A percentile compares a stretch with the other conserved stretches of the same genome.
phyloP scores from a whole-genome alignment of 2,113 vertebrate genomes.

The Hemibagrus wyckioides region DNA sequence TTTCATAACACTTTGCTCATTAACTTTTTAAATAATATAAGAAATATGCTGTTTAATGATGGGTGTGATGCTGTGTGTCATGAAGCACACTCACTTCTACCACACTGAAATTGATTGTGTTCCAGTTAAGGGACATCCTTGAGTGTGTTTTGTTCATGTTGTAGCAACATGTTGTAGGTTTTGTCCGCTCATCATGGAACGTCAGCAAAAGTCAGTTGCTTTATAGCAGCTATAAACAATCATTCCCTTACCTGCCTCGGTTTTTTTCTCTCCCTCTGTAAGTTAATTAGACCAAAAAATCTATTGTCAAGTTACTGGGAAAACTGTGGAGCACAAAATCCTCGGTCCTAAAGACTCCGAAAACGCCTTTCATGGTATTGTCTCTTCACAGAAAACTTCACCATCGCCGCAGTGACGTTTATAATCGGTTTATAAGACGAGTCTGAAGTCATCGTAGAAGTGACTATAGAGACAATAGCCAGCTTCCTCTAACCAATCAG shows the following conservation, averaged over 20 bases:
- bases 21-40: neutral
- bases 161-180: neutral
- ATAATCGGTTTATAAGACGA: neutral
- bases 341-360: neutral
- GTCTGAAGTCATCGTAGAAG: neutral
- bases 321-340: neutral
- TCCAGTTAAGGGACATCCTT: neutral
- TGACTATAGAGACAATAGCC: neutral
- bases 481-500: neutral
- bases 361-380: too few species aligned
- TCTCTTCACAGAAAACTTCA: neutral
- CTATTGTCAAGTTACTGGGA: neutral
- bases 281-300: neutral
- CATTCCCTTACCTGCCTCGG: neutral
- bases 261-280: neutral
- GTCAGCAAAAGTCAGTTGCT: neutral
- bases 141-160: neutral
- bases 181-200: neutral
- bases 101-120: neutral
- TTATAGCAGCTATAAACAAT: neutral
- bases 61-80: neutral
- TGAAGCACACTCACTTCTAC: neutral
- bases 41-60: neutral
- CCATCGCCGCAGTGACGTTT: neutral
- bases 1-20: neutral